Evolutionary conservation across 2,113 vertebrate species (phyloP).

Genomic region (Sterrhoptilus dennistouni): DNA sequence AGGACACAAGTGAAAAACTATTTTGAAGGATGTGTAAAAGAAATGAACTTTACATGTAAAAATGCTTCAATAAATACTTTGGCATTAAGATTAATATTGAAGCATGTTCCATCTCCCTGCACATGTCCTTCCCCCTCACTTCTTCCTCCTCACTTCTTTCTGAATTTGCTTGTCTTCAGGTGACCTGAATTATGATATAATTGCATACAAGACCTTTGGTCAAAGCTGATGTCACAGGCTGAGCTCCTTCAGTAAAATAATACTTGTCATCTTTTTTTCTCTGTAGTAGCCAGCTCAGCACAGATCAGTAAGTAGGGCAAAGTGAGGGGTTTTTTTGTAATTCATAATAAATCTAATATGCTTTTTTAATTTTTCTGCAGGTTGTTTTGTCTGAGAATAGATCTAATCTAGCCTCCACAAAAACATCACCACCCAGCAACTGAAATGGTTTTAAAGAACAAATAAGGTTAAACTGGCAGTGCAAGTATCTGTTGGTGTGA

Average conservation of each 20-base stretch:
- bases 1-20: background rate
- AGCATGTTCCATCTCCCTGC: background rate
- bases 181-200: background rate
- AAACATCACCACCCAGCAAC: background rate
- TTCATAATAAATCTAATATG: background rate
- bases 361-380: background rate
- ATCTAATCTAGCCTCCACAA: background rate
- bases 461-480: background rate
- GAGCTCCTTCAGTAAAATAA: background rate
- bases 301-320: background rate
- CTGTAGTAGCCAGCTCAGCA: background rate
- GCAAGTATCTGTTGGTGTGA: background rate
- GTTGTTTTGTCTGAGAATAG: background rate
- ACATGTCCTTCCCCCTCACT: fast-evolving
- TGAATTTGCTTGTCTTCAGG: background rate
- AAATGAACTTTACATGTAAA: background rate
- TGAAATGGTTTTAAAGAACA: background rate
- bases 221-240: background rate
- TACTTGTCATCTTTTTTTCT: background rate
- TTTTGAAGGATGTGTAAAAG: background rate
- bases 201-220: background rate
- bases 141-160: background rate
- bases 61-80: background rate
- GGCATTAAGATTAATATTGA: background rate
- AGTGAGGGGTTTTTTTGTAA: background rate